Evolutionary conservation across 2,888 invertebrate species (phyloP).

Genomic region (Agrochola circellaris): DNA sequence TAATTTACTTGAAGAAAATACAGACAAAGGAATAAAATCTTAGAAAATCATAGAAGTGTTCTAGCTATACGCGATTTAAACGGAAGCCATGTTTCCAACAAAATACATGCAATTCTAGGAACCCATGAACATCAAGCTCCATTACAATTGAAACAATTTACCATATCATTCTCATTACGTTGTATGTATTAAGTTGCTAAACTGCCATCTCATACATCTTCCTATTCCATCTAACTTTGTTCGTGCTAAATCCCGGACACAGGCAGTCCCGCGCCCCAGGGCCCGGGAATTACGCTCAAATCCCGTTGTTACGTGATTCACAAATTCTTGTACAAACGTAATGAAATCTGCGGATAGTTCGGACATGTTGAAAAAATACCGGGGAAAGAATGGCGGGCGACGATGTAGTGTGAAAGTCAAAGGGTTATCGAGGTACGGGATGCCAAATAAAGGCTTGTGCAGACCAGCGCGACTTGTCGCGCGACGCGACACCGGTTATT

Average conservation of each 20-base stretch:
- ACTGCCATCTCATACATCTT: conserved; percentile 49
- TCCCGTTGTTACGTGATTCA: conserved; percentile 63
- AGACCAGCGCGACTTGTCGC: too few relatives aligned
- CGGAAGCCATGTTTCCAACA: neutral
- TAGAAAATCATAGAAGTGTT: neutral
- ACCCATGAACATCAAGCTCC: neutral
- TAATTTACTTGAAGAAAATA: neutral
- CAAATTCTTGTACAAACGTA: conserved; percentile 60
- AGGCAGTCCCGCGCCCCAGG: conserved; percentile 44
- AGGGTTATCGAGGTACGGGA: conserved; percentile 13
- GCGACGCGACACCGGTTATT: too few relatives aligned
- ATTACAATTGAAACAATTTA: conserved; percentile 44
- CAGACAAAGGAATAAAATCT: neutral
- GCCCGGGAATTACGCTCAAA: conserved; percentile 59
- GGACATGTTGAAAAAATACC: conserved; percentile 51
- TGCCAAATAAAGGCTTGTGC: too few relatives aligned
- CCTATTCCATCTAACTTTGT: conserved; percentile 66
- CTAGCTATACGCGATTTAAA: neutral
- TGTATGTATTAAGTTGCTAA: conserved; percentile 51
- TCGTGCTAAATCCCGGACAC: conserved; percentile 57
- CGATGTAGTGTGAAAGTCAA: conserved; percentile 23
- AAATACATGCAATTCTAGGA: neutral
- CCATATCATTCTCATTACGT: conserved; percentile 46
- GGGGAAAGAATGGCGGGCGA: conserved; percentile 5
- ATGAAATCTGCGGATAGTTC: conserved; percentile 51